Evolutionary conservation across 2,888 invertebrate genomes (phyloP).

Genomic region (Zygogramma bicolorata): DNA sequence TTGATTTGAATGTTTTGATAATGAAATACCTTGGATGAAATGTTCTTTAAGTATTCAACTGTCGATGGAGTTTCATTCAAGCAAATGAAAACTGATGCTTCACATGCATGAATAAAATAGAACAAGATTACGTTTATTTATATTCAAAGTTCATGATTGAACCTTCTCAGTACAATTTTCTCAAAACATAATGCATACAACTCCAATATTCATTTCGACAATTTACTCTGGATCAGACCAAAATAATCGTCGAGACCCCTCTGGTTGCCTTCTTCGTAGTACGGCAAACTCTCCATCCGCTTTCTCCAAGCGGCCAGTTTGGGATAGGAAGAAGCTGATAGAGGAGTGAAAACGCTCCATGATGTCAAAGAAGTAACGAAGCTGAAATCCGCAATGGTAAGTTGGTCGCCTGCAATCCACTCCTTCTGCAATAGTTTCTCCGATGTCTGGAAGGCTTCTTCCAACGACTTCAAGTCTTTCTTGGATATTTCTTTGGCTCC

Average conservation of each 20-base stretch:
- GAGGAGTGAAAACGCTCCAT: conserved; percentile 40
- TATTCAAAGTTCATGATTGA: too few species aligned
- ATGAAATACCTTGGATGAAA: too few species aligned
- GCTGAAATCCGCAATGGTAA: conserved; percentile 51
- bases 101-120: too few species aligned
- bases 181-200: too few species aligned
- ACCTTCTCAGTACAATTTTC: too few species aligned
- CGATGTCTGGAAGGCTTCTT: conserved; percentile 57
- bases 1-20: too few species aligned
- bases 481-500: conserved; percentile 14
- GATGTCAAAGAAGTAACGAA: conserved; percentile 44
- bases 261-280: conserved; percentile 44
- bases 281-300: conserved; percentile 59
- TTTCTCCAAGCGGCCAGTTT: conserved; percentile 59
- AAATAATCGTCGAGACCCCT: conserved; percentile 26
- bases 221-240: conserved; percentile 17
- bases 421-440: conserved; percentile 62
- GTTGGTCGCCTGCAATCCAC: conserved; percentile 47
- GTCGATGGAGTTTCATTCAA: too few species aligned
- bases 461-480: neutral
- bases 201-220: neutral
- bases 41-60: too few species aligned
- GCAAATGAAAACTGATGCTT: too few species aligned
- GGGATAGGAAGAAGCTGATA: conserved; percentile 43
- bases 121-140: too few species aligned